phyloP scores from a whole-genome alignment of 2,797 vertebrate species.

The Sparidentex hasta region DNA sequence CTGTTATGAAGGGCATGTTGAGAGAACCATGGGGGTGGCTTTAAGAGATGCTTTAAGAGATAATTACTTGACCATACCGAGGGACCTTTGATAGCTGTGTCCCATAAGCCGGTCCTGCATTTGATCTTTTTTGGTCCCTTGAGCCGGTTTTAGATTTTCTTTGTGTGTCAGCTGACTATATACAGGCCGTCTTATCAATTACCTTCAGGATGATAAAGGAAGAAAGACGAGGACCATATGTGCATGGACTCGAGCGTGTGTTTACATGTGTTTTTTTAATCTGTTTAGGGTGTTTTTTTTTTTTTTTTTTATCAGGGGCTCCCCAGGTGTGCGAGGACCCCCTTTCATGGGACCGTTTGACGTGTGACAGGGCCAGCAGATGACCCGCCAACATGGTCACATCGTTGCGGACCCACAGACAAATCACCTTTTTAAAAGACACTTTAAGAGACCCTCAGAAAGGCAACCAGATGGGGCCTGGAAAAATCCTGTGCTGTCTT shows the following conservation, averaged over 20 bases:
- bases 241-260: slow-evolving; percentile 39
- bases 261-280: slow-evolving; percentile 70
- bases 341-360: slow-evolving; percentile 55
- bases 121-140: slow-evolving; percentile 56
- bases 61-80: slow-evolving; percentile 81
- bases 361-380: slow-evolving; percentile 68
- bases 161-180: slow-evolving; percentile 56
- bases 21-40: slow-evolving; percentile 75
- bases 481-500: slow-evolving; percentile 75
- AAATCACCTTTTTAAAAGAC: slow-evolving; percentile 85
- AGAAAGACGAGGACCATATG: slow-evolving; percentile 59
- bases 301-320: background rate
- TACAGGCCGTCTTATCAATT: slow-evolving; percentile 70
- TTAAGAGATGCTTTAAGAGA: slow-evolving; percentile 80
- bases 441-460: slow-evolving; percentile 80
- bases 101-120: slow-evolving; percentile 53
- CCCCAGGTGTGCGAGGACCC: slow-evolving; percentile 65
- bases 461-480: slow-evolving; percentile 81
- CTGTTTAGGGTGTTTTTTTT: slow-evolving; percentile 45
- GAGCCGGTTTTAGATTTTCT: slow-evolving; percentile 39
- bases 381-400: slow-evolving; percentile 72
- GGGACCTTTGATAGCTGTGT: slow-evolving; percentile 69
- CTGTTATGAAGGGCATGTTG: slow-evolving; percentile 78
- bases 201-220: slow-evolving; percentile 52
- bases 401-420: slow-evolving; percentile 63